A percentile compares a stretch with the other conserved stretches of the same genome.
phyloP scores from a whole-genome alignment of 2,888 invertebrate genomes.

The Ecliptopera silaceata region DNA sequence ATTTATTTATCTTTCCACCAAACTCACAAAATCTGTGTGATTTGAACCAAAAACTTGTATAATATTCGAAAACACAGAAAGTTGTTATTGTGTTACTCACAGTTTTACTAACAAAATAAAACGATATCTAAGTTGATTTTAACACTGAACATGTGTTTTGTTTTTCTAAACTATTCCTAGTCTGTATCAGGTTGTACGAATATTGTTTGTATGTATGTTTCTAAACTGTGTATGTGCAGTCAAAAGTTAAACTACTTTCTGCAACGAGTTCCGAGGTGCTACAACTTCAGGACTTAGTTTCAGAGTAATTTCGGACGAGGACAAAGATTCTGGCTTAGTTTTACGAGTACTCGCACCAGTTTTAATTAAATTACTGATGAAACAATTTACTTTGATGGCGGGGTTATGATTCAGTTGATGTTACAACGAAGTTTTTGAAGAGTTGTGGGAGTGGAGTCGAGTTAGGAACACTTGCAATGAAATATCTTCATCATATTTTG shows the following conservation, averaged over 20 bases:
- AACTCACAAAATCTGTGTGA: too few relatives aligned
- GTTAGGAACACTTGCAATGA: slow-evolving; percentile 21
- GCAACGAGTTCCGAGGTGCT: slow-evolving; percentile 48
- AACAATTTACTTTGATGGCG: slow-evolving; percentile 47
- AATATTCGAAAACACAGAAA: too few relatives aligned
- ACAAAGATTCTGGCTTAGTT: slow-evolving; percentile 62
- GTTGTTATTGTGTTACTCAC: too few relatives aligned
- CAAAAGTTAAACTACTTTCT: slow-evolving; percentile 57
- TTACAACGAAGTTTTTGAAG: slow-evolving; percentile 23
- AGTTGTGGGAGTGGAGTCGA: slow-evolving; percentile 11
- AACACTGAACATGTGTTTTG: too few relatives aligned
- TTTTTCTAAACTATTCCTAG: too few relatives aligned
- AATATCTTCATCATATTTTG: slow-evolving; percentile 23
- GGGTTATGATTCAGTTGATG: slow-evolving; percentile 36
- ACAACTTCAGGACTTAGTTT: slow-evolving; percentile 51
- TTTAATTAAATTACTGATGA: slow-evolving; percentile 62
- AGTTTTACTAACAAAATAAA: too few relatives aligned
- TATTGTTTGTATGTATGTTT: not conserved
- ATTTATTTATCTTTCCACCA: too few relatives aligned
- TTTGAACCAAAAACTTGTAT: too few relatives aligned
- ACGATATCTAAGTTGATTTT: too few relatives aligned
- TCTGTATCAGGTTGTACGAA: not conserved
- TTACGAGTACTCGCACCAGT: slow-evolving; percentile 60
- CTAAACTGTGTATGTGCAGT: slow-evolving; percentile 47
- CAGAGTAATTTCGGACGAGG: slow-evolving; percentile 50